Evolutionary conservation across 30 jellyfish, hydroid and myxozoan species (phyloP), one percentile per base, ranked within the genome.

Genomic region (Aurelia aurita): DNA sequence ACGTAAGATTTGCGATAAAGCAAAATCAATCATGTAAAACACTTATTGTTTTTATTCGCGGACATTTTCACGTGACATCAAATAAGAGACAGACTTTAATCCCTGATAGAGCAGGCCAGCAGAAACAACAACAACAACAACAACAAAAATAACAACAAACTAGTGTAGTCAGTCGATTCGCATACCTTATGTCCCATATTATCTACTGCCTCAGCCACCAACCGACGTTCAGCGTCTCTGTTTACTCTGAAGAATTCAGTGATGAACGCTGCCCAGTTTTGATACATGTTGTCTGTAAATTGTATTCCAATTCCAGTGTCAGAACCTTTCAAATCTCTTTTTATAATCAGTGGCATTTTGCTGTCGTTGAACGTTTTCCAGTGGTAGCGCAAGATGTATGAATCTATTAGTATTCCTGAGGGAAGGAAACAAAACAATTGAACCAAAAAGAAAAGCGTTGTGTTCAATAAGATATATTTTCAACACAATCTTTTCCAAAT

Each of bases 341-440:
- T 77, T 15, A 57, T 23, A 18, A 57, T 9, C n/a, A 77, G 4
- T 3, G 34, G 27, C n/a, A 54, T 10, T 0, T 77, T 63, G 29
- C 25, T 21, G n/a, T 34, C 29, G 5, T 34, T 60, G 46, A 77
- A 6, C 3, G 46, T 32, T 5, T 34, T 11, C 88, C 88, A 77
- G 47, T 77, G 31, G 45, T 77, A 77, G 46, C 61, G 46, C 66
- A 77, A 23, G 25, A 77, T 32, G 14, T 58, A 27, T 2, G 49
- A 19, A 46, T 77, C 88, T 68, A 77, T 77, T 6, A 77, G 22
- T 10, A 77, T 77, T 27, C 88, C 88, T 77, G 67, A 15, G 35
- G 25, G 32, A 19, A 65, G 49, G 20, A 69, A 26, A 29, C 18
- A 4, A 0, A 11, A 9, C 19, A 0, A 22, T 22, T 22, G n/a